Evolutionary conservation across 2,888 invertebrate genomes (phyloP), one percentile per base, ranked within the genome.

Genomic region (Perizoma affinitatum): DNA sequence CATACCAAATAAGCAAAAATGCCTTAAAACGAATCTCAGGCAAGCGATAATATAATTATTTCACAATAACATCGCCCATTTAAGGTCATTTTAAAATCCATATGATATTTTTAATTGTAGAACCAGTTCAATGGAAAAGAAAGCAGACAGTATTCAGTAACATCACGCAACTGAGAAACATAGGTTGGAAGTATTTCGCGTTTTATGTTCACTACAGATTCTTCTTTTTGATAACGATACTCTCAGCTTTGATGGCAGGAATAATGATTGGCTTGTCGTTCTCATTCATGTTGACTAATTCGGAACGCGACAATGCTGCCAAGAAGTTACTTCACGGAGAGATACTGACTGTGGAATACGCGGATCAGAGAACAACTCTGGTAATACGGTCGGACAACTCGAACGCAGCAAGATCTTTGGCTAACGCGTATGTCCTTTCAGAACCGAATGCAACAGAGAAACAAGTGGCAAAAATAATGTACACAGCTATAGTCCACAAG

Each of bases 361-460:
- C 80, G 36, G 60, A 76, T 6, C 70, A 72, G 10, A 70, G 61
- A 6, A 87, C 88, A 0, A 83, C 73, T 2, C 67, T 90, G 6
- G 79, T 87, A 4, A 44, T 90, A 8, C 79, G 82, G 3, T 63
- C 77, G 0, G 87, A 86, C 58, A 73, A 73, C 41, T 71, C 81
- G 0, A n/a, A 45, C 1, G 66, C 55, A 5, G 78, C 87, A 5
- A 67, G 63, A 34, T 84, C 84, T 3, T 63, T 90, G 0, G 86
- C 87, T 0, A 72, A 73, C 41, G 83, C 81, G 87, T 90, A 90
- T 58, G 80, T 83, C 2, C 69, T 88, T 53, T 88, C 89, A 0
- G 82, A 87, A 54, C 82, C 84, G 0, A 67, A 69, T 0, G 77
- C 84, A 2, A 79, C 71, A 0, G 3, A 63, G 8, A 50, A 55